Conservation (phyloP, 1,140 invertebrate genomes). For the Triops longicaudatus region DNA sequence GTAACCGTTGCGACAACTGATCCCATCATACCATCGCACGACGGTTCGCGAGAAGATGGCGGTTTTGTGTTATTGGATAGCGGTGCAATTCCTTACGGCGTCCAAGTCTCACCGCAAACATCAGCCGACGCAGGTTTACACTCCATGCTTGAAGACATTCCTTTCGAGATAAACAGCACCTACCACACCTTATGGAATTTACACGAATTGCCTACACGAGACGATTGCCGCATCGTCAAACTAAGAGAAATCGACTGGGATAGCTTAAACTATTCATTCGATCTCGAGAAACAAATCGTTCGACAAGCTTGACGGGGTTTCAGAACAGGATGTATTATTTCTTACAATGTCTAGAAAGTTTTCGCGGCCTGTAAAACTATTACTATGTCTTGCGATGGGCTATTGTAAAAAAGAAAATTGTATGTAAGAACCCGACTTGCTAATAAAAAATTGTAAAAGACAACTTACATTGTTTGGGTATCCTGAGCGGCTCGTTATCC, state of each 20-base stretch:
- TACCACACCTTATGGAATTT: conserved; percentile 19
- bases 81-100: background rate
- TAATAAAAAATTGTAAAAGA: background rate
- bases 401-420: background rate
- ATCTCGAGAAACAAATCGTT: conserved; percentile 22
- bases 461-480: conserved; percentile 59
- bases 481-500: conserved; percentile 65
- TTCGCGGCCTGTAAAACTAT: background rate
- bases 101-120: background rate
- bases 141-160: conserved; percentile 21
- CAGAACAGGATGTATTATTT: background rate
- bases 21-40: background rate
- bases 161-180: conserved; percentile 23
- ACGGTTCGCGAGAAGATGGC: background rate
- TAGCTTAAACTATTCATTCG: conserved; percentile 25
- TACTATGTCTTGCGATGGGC: conserved; percentile 24
- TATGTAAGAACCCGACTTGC: background rate
- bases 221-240: background rate
- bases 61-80: background rate
- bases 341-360: conserved; percentile 18
- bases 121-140: background rate
- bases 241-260: conserved; percentile 27
- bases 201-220: background rate
- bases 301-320: background rate
- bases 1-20: background rate